Evolutionary conservation across 1,140 invertebrate genomes (phyloP), one percentile per base, ranked within the genome.

Genomic region (Steinernema khuongi): DNA sequence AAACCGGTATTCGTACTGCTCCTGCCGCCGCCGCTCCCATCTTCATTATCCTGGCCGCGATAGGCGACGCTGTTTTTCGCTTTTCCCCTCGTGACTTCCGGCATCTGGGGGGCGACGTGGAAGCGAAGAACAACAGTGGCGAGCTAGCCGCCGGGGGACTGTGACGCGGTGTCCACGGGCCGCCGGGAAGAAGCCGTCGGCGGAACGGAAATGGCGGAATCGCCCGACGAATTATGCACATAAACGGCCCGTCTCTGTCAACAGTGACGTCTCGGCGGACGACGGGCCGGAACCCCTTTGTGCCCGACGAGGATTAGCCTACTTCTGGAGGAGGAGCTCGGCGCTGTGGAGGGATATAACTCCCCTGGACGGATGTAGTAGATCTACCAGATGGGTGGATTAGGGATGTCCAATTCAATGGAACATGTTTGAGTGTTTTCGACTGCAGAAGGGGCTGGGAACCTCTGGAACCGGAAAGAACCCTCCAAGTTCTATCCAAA

Each of bases 1-100:
- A 60, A 60, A 60, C 50, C 50, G 50, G 50, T 60, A 60, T 60
- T 60, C 50, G 50, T 60, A 60, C 50, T 60, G 50, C 50, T 60
- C 14, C 50, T n/a, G 50, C 11, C 19, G 2, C 14, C 50, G 22
- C 4, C 7, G 14, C 26, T 22, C 14, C 50, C 50, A 60, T 60
- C 22, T 60, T 60, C 50, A 60, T 60, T 60, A 60, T 60, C 50
- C 50, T 60, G 50, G 26, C 50, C 2, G 4, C 50, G 19, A 60
- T 41, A 7, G 36, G 14, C 22, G 50, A 26, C 11, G 50, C 7
- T 60, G 50, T 60, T 60, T 60, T 60, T 60, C 50, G 50, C 50
- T 60, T 60, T 60, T 60, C 50, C 50, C 50, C 50, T 26, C 19
- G 7, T 22, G 14, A 22, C 50, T 60, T 60, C 50, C 50, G 50